Conservation (phyloP, 2,888 invertebrate species). For the Anticlea derivata region DNA sequence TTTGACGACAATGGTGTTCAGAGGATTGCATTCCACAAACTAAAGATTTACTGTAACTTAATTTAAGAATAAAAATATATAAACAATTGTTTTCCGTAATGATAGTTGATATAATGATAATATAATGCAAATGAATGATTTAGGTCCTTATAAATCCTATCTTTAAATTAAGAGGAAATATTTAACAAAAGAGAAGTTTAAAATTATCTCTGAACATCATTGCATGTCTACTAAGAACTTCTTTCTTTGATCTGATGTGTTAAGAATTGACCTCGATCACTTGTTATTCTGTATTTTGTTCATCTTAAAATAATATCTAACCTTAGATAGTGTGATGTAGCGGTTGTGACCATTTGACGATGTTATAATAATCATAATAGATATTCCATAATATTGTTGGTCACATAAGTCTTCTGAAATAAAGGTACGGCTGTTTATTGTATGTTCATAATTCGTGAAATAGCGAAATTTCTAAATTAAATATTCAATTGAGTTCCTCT, state of each 20-base stretch:
- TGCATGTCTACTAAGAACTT: conserved; percentile 2
- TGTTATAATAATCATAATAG: conserved; percentile 22
- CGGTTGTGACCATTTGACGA: conserved; percentile 65
- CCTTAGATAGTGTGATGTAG: conserved; percentile 61
- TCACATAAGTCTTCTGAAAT: conserved; percentile 30
- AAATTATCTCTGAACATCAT: conserved; percentile 25
- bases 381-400: conserved; percentile 11
- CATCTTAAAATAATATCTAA: conserved; percentile 71
- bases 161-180: neutral
- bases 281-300: conserved; percentile 39
- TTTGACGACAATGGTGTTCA: conserved; percentile 21
- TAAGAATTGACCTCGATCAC: conserved; percentile 20
- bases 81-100: too few relatives aligned
- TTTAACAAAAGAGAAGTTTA: neutral
- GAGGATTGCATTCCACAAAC: neutral
- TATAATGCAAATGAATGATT: too few relatives aligned
- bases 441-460: neutral
- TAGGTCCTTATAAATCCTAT: too few relatives aligned
- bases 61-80: too few relatives aligned
- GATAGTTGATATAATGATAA: too few relatives aligned
- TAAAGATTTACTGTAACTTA: too few relatives aligned
- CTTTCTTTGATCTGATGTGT: conserved; percentile 17
- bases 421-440: conserved; percentile 15
- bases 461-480: neutral
- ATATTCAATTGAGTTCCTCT: too few relatives aligned